phyloP scores from a whole-genome alignment of 1,140 invertebrate genomes.

The Lasioglossum baleicum region DNA sequence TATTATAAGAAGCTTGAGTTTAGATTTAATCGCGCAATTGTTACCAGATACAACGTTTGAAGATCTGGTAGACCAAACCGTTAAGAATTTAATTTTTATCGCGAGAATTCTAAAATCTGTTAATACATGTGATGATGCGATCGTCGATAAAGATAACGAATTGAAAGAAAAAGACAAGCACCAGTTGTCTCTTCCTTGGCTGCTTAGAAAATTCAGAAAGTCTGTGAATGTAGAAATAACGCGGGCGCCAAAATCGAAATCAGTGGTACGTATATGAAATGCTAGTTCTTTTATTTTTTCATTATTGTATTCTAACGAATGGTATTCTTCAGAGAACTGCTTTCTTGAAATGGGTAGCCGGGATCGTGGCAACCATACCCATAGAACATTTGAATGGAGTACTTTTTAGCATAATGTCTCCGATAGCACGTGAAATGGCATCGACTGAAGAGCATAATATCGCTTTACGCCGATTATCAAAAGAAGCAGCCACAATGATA shows the following conservation, averaged over 20 bases:
- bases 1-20: constrained; percentile 83
- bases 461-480: constrained; percentile 81
- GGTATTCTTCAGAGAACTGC: constrained; percentile 80
- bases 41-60: constrained; percentile 81
- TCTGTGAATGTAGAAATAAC: constrained; percentile 88
- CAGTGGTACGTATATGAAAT: constrained; percentile 80
- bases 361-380: constrained; percentile 82
- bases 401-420: constrained; percentile 82
- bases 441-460: constrained; percentile 81
- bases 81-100: constrained; percentile 87
- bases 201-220: constrained; percentile 85
- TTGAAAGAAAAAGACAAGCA: constrained; percentile 67
- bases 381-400: constrained; percentile 80
- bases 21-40: constrained; percentile 88
- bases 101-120: constrained; percentile 82
- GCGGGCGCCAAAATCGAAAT: constrained; percentile 79
- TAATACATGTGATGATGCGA: constrained; percentile 65
- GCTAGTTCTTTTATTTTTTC: background rate
- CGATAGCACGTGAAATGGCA: constrained; percentile 85
- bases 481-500: constrained; percentile 84
- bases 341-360: constrained; percentile 88
- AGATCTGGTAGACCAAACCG: constrained; percentile 85
- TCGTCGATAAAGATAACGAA: constrained; percentile 67
- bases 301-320: background rate
- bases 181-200: constrained; percentile 83